Conservation (phyloP, 2,888 invertebrate genomes). For the Heliconius ismenius region DNA sequence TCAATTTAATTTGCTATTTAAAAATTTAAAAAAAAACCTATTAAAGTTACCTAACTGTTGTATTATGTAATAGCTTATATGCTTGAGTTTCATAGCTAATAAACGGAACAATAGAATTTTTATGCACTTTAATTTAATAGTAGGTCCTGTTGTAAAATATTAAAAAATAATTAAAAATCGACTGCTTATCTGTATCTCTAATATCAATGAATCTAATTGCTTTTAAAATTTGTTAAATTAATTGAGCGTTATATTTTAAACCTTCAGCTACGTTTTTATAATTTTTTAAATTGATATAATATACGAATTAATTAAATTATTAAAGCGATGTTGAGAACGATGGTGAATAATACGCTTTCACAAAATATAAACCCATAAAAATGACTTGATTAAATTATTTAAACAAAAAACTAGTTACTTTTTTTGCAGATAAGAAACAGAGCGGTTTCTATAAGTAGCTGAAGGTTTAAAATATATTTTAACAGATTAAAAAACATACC, state of each 20-base stretch:
- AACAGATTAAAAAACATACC: not conserved
- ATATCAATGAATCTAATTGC: no score
- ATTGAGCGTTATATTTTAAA: no score
- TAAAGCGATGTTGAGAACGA: no score
- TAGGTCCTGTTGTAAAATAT: no score
- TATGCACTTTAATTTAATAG: not conserved
- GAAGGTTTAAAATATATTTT: constrained; percentile 8
- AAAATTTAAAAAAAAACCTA: no score
- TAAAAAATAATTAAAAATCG: no score
- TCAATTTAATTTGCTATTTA: no score
- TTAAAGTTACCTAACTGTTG: no score
- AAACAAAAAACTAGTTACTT: not conserved
- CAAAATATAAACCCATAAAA: not conserved
- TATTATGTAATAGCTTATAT: no score
- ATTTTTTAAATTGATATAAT: not conserved
- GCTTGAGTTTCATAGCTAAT: no score
- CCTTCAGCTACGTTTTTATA: not conserved
- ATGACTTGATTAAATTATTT: not conserved
- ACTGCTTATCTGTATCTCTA: no score
- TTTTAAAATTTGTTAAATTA: no score
- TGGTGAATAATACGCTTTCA: not conserved
- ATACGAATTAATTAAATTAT: not conserved
- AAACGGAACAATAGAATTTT: not conserved
- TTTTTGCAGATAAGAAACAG: not conserved
- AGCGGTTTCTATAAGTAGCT: not conserved